These are phyloP conservation scores for Orius laevigatus DNA, from an alignment of 1,140 invertebrate species.

Conservation along the genomic window DNA sequence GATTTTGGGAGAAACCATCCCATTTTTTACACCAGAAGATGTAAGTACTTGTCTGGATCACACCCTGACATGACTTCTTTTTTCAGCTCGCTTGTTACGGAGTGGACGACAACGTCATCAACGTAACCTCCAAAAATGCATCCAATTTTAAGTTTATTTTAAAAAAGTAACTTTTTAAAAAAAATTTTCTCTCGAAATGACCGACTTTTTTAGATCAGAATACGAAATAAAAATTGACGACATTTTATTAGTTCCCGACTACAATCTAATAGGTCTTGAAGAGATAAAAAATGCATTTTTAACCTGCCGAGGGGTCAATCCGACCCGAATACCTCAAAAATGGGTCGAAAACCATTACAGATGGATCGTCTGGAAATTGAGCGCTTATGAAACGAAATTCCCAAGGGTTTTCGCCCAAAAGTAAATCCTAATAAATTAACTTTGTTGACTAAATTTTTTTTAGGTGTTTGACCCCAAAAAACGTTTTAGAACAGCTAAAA, in stretches of 20 bases:
- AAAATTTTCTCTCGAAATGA: too few species aligned
- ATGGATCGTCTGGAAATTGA: slow-evolving; percentile 72
- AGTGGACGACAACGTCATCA: too few species aligned
- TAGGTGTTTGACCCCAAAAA: slow-evolving; percentile 39
- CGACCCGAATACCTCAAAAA: slow-evolving; percentile 39
- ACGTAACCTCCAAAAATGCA: too few species aligned
- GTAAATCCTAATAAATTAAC: slow-evolving; percentile 21
- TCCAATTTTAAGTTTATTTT: too few species aligned
- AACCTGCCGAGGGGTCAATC: slow-evolving; percentile 47
- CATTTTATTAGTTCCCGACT: slow-evolving; percentile 21
- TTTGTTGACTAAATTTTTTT: neutral
- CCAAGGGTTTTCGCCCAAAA: slow-evolving; percentile 27
- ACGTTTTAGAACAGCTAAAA: slow-evolving; percentile 60
- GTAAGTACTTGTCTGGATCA: too few species aligned
- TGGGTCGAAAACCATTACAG: slow-evolving; percentile 69
- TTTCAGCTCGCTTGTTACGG: too few species aligned
- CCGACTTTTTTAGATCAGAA: too few species aligned
- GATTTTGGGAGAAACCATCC: too few species aligned
- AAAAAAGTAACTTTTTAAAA: too few species aligned
- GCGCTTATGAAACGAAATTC: slow-evolving; percentile 48
- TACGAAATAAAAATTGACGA: too few species aligned
- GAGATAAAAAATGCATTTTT: slow-evolving; percentile 45
- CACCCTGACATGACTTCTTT: too few species aligned
- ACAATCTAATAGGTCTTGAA: slow-evolving; percentile 31
- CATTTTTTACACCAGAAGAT: too few species aligned